Conservation (phyloP, 2,888 invertebrate species). For the Lissocephala sabroskyi region DNA sequence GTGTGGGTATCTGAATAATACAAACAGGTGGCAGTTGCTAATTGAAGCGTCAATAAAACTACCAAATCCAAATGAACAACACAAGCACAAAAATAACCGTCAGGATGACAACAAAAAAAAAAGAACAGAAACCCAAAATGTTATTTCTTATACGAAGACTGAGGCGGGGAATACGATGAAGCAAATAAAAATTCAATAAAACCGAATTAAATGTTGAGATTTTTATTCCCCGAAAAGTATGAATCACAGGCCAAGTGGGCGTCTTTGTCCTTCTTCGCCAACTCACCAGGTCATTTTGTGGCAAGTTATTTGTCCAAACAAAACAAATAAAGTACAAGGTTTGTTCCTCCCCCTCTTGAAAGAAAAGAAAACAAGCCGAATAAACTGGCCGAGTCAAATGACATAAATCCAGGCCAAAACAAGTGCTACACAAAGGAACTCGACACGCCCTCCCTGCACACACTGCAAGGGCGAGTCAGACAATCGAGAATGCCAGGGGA, state of each 20-base stretch:
- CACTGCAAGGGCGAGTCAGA: not conserved
- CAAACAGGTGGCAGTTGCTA: too few species aligned
- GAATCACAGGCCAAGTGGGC: too few species aligned
- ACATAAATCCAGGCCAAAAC: conserved; percentile 28
- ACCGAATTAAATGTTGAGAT: conserved; percentile 28
- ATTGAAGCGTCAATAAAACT: too few species aligned
- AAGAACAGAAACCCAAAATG: conserved; percentile 51
- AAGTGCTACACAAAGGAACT: conserved; percentile 38
- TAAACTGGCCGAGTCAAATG: conserved; percentile 37
- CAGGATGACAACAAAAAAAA: conserved; percentile 13
- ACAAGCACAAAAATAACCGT: not conserved
- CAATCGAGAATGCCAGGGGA: conserved; percentile 10
- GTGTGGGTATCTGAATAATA: too few species aligned
- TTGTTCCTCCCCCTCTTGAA: too few species aligned
- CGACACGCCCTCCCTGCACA: conserved; percentile 34
- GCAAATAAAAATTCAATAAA: conserved; percentile 37
- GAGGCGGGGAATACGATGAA: conserved; percentile 67
- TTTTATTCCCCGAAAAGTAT: too few species aligned
- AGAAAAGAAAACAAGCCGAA: conserved; percentile 16
- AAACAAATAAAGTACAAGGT: not conserved
- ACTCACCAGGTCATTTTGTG: not conserved
- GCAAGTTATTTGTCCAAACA: not conserved
- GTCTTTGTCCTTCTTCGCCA: too few species aligned
- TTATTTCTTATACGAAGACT: conserved; percentile 72
- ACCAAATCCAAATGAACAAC: too few species aligned